Conservation (phyloP, 2,888 invertebrate species). For the Geophilus truncorum region DNA sequence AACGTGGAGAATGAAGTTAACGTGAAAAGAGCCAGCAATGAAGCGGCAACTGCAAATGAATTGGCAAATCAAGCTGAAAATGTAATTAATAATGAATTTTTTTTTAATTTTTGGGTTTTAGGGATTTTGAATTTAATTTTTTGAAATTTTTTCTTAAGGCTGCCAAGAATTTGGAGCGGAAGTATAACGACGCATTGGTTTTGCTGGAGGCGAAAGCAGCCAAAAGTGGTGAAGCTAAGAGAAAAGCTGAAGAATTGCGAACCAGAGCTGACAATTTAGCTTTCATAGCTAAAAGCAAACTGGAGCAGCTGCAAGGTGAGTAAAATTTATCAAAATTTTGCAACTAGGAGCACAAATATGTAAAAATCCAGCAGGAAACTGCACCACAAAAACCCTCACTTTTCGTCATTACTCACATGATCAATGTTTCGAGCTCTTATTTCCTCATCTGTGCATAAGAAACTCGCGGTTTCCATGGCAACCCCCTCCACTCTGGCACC, state of each 20-base stretch:
- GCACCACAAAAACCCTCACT: too few relatives aligned
- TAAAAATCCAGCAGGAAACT: too few relatives aligned
- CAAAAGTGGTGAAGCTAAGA: conserved; percentile 71
- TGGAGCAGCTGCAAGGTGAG: conserved; percentile 62
- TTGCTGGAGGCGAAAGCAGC: conserved; percentile 66
- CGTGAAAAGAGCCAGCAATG: conserved; percentile 72
- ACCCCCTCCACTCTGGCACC: too few relatives aligned
- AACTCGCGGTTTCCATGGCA: too few relatives aligned
- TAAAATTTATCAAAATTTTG: neutral
- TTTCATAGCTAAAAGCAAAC: conserved; percentile 67
- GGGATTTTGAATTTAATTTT: neutral
- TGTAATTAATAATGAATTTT: conserved; percentile 38
- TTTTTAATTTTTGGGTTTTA: too few relatives aligned
- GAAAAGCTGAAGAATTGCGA: conserved; percentile 69
- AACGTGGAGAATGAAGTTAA: conserved; percentile 75
- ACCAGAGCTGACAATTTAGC: conserved; percentile 77
- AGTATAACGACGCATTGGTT: conserved; percentile 67
- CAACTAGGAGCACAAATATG: too few relatives aligned
- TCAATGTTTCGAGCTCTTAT: too few relatives aligned
- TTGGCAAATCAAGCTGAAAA: conserved; percentile 53
- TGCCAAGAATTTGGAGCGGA: conserved; percentile 55
- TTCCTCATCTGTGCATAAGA: too few relatives aligned
- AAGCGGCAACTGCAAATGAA: conserved; percentile 66
- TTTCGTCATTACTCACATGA: too few relatives aligned
- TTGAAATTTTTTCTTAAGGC: conserved; percentile 14